Conservation (phyloP, 1,140 invertebrate species). For the Archivesica marissinica region DNA sequence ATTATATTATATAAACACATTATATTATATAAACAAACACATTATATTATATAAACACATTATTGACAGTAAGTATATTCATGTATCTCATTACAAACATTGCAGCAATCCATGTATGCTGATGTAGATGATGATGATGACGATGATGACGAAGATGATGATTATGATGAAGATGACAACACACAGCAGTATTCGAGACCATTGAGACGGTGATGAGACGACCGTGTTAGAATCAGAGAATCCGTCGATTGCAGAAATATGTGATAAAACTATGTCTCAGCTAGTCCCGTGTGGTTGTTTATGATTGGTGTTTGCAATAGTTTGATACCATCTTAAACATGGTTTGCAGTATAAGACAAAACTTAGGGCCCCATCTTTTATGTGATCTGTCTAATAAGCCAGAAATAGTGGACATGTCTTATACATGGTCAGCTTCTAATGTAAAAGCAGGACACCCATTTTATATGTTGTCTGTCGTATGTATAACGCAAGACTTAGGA, state of each 20-base stretch:
- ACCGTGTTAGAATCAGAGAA: not conserved
- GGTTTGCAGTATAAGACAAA: too few relatives aligned
- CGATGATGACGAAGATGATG: slow-evolving; percentile 45
- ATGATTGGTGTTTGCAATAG: not conserved
- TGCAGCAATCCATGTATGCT: slow-evolving; percentile 48
- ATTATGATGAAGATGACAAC: slow-evolving; percentile 43
- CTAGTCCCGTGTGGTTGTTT: not conserved
- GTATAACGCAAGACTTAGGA: too few relatives aligned
- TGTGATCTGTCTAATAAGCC: not conserved
- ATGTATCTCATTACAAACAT: not conserved
- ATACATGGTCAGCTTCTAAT: too few relatives aligned
- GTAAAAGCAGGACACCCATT: too few relatives aligned
- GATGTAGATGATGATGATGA: slow-evolving; percentile 55
- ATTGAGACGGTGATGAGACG: not conserved
- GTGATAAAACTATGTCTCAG: not conserved
- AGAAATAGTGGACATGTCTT: not conserved
- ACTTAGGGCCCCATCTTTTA: too few relatives aligned
- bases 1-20: too few relatives aligned
- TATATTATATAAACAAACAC: too few relatives aligned
- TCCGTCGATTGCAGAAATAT: not conserved
- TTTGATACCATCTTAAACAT: not conserved
- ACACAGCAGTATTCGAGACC: slow-evolving; percentile 35
- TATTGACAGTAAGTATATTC: too few relatives aligned
- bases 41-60: too few relatives aligned
- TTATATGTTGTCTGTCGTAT: too few relatives aligned